Conservation (phyloP, 2,113 vertebrate species). For the Butorides virescens region DNA sequence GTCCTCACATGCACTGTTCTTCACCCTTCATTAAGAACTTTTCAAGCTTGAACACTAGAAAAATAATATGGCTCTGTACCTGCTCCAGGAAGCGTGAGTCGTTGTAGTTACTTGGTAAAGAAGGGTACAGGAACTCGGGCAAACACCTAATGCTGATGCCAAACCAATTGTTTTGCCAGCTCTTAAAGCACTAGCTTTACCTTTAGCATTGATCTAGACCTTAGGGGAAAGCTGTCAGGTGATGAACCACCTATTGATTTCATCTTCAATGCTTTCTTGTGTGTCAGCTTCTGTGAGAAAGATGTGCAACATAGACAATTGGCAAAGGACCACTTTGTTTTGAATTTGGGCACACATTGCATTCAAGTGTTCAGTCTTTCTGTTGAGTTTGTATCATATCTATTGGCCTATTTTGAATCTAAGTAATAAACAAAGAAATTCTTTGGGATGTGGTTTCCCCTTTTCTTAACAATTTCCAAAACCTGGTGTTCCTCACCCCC, state of each 20-base stretch:
- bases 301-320: background rate
- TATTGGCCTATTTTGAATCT: background rate
- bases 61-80: background rate
- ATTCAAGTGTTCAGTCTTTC: background rate
- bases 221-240: background rate
- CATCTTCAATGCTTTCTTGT: background rate
- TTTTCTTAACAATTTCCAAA: background rate
- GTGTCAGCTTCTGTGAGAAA: background rate
- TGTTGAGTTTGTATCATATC: background rate
- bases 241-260: background rate
- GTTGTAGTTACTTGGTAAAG: background rate
- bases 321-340: background rate
- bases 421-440: background rate
- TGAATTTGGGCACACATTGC: background rate
- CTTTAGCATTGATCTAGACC: background rate
- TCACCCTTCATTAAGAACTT: background rate
- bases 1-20: background rate
- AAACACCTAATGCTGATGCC: background rate
- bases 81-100: background rate
- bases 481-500: background rate
- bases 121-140: background rate
- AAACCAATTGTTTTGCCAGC: background rate
- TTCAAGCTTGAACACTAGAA: background rate
- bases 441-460: background rate
- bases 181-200: background rate